A percentile compares a stretch with the other conserved stretches of the same genome.
These are phyloP conservation scores for Chrysomallon squamiferum DNA, from an alignment of 1,140 invertebrate genomes.

Conservation along the genomic window DNA sequence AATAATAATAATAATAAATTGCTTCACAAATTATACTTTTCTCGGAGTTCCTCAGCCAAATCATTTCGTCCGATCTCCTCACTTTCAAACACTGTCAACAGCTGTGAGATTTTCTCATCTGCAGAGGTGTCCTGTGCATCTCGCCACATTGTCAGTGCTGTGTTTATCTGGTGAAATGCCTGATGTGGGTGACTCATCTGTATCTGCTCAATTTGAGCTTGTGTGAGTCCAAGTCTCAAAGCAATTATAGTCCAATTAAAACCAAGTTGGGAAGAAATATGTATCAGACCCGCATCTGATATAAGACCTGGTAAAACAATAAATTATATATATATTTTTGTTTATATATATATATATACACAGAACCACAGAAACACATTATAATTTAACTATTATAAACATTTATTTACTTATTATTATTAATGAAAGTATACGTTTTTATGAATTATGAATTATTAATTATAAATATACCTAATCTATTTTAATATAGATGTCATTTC, in stretches of 20 bases:
- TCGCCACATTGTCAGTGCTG: slow-evolving; percentile 21
- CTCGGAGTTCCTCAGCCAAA: slow-evolving; percentile 4
- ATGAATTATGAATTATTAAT: no score
- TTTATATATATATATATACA: no score
- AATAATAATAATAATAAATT: no score
- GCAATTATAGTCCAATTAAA: slow-evolving; percentile 41
- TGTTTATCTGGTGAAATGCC: slow-evolving; percentile 26
- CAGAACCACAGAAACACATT: no score
- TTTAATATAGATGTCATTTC: no score
- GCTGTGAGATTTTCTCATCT: slow-evolving; percentile 9
- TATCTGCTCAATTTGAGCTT: slow-evolving; percentile 48
- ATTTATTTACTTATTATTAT: no score
- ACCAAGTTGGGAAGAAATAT: slow-evolving; percentile 44
- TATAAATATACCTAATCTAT: no score
- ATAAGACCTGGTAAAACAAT: slow-evolving; percentile 36
- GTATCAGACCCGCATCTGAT: slow-evolving; percentile 41
- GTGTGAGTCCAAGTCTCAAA: slow-evolving; percentile 35
- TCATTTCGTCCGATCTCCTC: slow-evolving; percentile 8
- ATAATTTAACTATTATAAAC: no score
- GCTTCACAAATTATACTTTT: slow-evolving; percentile 8
- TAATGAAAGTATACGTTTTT: no score
- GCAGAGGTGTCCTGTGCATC: slow-evolving; percentile 2
- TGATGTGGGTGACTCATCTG: slow-evolving; percentile 38
- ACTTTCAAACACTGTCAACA: slow-evolving; percentile 11
- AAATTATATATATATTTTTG: no score